Evolutionary conservation across 2,888 invertebrate genomes (phyloP).

Genomic region (Harmothoe impar): DNA sequence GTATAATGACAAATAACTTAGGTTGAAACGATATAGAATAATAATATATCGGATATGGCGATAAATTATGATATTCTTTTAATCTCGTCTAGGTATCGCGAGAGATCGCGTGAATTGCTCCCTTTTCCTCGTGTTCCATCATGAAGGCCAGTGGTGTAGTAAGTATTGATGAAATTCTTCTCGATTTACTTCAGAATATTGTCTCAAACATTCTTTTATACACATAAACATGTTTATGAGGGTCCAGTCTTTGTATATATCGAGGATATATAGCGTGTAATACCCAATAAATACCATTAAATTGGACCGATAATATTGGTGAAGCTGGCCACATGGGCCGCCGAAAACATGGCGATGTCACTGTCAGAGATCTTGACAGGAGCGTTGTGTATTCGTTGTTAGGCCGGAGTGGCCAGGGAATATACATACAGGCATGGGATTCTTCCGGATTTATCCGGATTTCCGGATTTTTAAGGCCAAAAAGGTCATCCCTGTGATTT

Average conservation of each 20-base stretch:
- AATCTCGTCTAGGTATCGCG: background rate
- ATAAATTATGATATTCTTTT: background rate
- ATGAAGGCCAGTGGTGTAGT: constrained; percentile 78
- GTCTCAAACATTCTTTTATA: background rate
- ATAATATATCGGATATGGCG: background rate
- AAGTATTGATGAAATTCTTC: constrained; percentile 46
- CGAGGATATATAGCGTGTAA: no score
- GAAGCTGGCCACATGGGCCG: background rate
- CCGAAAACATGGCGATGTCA: constrained; percentile 1
- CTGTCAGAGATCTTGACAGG: background rate
- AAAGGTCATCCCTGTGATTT: no score
- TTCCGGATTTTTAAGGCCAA: no score
- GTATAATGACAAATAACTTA: no score
- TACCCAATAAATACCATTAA: no score
- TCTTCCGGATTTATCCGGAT: no score
- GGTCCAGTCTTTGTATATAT: no score
- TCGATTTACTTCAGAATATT: background rate
- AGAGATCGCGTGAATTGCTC: background rate
- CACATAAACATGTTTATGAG: background rate
- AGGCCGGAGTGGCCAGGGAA: no score
- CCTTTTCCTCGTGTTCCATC: constrained; percentile 72
- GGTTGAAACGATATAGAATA: no score
- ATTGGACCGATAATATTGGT: background rate
- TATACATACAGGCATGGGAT: no score
- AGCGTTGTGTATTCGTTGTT: no score